Evolutionary conservation across 30 jellyfish, hydroid and myxozoan genomes (phyloP).

Genomic region (Hydractinia echinata): DNA sequence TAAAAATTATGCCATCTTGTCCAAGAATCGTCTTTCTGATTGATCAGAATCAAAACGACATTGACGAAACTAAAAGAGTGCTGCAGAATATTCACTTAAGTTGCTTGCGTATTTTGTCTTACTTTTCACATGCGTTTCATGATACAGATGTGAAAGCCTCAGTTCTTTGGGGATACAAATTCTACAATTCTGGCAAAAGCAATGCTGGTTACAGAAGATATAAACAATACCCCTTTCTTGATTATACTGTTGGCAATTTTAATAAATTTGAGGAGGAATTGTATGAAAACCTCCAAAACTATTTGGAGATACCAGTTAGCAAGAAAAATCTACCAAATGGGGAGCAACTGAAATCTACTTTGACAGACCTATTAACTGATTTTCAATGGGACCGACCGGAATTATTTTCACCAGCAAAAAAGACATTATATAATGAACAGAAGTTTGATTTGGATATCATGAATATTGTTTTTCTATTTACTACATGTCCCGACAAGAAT

Average conservation of each 20-base stretch:
- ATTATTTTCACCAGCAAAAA: slow-evolving; percentile 59
- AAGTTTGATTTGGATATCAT: background rate
- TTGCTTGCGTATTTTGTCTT: slow-evolving; percentile 42
- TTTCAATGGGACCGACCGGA: slow-evolving; percentile 96
- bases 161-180: slow-evolving; percentile 86
- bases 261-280: slow-evolving; percentile 59
- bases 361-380: slow-evolving; percentile 65
- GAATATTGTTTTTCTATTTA: slow-evolving; percentile 18
- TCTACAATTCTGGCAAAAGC: slow-evolving; percentile 55
- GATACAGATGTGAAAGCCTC: slow-evolving; percentile 26
- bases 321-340: background rate
- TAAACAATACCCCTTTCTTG: slow-evolving; percentile 57
- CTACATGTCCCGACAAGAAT: background rate
- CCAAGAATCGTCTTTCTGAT: slow-evolving; percentile 57
- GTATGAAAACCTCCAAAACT: background rate
- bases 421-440: background rate
- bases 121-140: slow-evolving; percentile 20
- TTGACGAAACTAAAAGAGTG: background rate
- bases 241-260: slow-evolving; percentile 43
- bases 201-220: slow-evolving; percentile 31
- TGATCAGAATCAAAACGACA: slow-evolving; percentile 34
- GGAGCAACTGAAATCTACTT: slow-evolving; percentile 47
- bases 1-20: slow-evolving; percentile 9
- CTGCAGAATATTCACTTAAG: slow-evolving; percentile 37
- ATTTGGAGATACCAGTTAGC: background rate